Percentiles rank a stretch among this genome's conserved stretches.
Conservation (phyloP, 53 echinoderm and acorn worm genomes). For the Antedon mediterranea region DNA sequence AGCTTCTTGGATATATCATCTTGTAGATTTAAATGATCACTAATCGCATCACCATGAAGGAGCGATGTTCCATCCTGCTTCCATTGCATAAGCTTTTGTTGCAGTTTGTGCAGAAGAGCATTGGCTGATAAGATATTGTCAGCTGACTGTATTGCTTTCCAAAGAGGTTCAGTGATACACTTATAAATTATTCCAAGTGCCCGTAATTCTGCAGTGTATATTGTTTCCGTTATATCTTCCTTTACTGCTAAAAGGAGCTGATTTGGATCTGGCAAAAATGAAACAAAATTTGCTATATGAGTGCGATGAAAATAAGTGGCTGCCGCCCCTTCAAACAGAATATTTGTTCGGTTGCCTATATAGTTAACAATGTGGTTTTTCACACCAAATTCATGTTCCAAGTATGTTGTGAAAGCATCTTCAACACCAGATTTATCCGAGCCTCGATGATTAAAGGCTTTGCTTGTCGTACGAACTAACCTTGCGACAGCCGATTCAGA, state of each 20-base stretch:
- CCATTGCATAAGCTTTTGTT: not conserved
- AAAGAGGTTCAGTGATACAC: conserved; percentile 23
- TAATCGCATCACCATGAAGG: not conserved
- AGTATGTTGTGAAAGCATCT: conserved; percentile 19
- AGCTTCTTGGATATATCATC: not conserved
- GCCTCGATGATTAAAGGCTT: conserved; percentile 8
- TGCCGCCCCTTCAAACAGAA: conserved; percentile 33
- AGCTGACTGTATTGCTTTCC: conserved; percentile 14
- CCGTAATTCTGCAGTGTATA: conserved; percentile 20
- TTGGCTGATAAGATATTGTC: conserved; percentile 31
- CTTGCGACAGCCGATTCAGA: conserved; percentile 6
- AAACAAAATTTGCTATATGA: conserved; percentile 18
- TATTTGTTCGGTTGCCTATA: conserved; percentile 36
- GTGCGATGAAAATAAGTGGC: conserved; percentile 23
- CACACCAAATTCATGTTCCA: conserved; percentile 11
- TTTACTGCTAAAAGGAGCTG: conserved; percentile 22
- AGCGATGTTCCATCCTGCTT: conserved; percentile 11
- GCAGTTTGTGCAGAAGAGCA: conserved; percentile 11
- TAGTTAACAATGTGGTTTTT: conserved; percentile 20
- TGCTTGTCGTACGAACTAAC: conserved; percentile 3
- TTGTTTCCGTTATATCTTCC: conserved; percentile 9
- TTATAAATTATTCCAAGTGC: conserved; percentile 30
- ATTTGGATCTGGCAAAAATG: conserved; percentile 16
- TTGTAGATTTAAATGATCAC: not conserved
- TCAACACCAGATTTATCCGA: conserved; percentile 9